Percentiles rank a stretch among this genome's conserved stretches.
Evolutionary conservation across 2,113 vertebrate species (phyloP).

Genomic region (Pelecanus crispus): DNA sequence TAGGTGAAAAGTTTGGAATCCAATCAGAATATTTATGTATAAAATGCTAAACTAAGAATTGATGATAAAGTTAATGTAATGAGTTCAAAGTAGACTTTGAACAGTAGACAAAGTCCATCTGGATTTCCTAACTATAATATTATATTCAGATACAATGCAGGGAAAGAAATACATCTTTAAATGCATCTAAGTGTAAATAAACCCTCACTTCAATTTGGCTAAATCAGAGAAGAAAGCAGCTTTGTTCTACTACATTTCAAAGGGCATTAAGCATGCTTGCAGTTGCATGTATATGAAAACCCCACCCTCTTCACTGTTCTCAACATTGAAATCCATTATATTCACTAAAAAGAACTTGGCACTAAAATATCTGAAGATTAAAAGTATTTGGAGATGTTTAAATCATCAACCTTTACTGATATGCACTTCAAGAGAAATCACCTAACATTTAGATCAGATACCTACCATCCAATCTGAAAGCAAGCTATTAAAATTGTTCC

Average conservation of each 20-base stretch:
- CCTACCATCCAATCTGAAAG: conserved; percentile 27
- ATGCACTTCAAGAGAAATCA: conserved; percentile 44
- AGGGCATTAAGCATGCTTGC: neutral
- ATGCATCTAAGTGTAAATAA: neutral
- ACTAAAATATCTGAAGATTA: conserved; percentile 22
- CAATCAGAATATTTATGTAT: neutral
- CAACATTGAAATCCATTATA: conserved; percentile 24
- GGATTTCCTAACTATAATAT: neutral
- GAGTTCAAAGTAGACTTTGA: neutral
- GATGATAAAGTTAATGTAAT: neutral
- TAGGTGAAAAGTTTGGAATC: neutral
- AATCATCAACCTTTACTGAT: conserved; percentile 43
- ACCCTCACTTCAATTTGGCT: neutral
- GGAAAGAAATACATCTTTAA: neutral
- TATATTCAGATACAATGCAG: neutral
- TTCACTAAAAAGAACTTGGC: conserved; percentile 1
- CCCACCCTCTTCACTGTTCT: neutral
- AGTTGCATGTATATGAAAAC: neutral
- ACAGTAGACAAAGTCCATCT: neutral
- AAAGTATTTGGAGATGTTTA: conserved; percentile 45
- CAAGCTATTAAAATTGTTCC: conserved; percentile 23
- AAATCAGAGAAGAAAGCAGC: conserved; percentile 11
- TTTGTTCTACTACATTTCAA: conserved; percentile 33
- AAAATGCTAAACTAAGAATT: neutral
- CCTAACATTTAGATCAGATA: conserved; percentile 54